phyloP scores from a whole-genome alignment of 2,797 vertebrate genomes.

The Microctenopoma steveboyesi region DNA sequence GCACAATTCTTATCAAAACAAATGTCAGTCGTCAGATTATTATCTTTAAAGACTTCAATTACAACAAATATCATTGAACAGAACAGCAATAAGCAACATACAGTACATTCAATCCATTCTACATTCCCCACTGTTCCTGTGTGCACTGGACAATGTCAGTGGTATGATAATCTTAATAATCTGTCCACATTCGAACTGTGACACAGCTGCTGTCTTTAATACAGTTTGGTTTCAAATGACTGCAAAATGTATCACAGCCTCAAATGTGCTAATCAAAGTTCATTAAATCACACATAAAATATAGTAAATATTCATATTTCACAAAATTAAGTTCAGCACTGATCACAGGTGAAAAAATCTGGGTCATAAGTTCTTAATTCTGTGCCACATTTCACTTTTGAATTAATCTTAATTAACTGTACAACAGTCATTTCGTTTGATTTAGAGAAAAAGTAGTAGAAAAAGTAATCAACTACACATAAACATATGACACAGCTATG shows the following conservation, averaged over 20 bases:
- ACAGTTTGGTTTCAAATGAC: constrained; percentile 14
- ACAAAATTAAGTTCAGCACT: constrained; percentile 9
- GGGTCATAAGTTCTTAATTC: neutral
- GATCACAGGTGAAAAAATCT: neutral
- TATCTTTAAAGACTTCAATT: constrained; percentile 1
- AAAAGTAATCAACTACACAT: neutral
- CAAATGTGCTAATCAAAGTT: neutral
- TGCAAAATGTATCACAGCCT: neutral
- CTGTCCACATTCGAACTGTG: constrained; percentile 3
- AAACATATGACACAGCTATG: constrained; percentile 6
- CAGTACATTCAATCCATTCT: constrained; percentile 46
- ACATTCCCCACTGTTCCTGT: constrained; percentile 54
- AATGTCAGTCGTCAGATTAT: constrained; percentile 6
- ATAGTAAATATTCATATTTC: constrained; percentile 6
- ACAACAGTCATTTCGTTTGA: constrained; percentile 3
- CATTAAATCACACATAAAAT: neutral
- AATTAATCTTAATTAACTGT: neutral
- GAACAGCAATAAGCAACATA: constrained; percentile 25
- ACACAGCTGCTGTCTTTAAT: constrained; percentile 14
- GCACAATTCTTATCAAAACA: neutral
- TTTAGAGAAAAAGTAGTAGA: neutral
- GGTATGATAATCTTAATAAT: constrained; percentile 30
- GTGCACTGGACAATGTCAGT: constrained; percentile 20
- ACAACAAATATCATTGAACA: constrained; percentile 8
- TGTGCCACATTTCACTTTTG: constrained; percentile 42